Evolutionary conservation across 2,113 vertebrate species (phyloP).

Genomic region (Columba livia): DNA sequence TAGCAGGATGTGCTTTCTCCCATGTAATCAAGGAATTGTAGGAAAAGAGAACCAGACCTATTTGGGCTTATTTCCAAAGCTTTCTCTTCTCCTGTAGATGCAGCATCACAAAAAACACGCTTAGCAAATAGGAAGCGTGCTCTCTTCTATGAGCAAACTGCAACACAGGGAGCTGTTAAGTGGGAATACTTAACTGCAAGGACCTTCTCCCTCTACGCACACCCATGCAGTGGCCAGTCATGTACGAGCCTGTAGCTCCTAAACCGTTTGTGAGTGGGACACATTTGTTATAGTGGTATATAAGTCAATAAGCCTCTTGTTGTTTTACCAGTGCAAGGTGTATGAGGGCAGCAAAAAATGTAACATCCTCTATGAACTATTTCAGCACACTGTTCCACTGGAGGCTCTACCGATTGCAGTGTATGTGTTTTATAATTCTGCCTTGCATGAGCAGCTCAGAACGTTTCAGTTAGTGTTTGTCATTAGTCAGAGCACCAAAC

Average conservation of each 20-base stretch:
- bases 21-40: background rate
- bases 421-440: background rate
- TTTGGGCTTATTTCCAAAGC: background rate
- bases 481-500: background rate
- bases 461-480: background rate
- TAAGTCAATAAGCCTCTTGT: background rate
- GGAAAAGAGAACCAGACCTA: background rate
- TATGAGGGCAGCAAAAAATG: background rate
- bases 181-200: background rate
- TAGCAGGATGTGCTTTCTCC: background rate
- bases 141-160: background rate
- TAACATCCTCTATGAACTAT: background rate
- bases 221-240: background rate
- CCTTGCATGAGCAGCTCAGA: background rate
- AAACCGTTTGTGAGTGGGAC: background rate
- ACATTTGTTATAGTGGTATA: background rate
- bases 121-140: background rate
- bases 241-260: background rate
- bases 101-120: background rate
- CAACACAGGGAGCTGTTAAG: background rate
- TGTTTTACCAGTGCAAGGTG: background rate
- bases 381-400: background rate
- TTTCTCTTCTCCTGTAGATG: background rate
- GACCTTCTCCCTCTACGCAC: background rate
- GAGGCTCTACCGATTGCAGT: background rate